These are phyloP conservation scores for Rallus limicola DNA, from an alignment of 2,113 vertebrate species.

Conservation along the genomic window DNA sequence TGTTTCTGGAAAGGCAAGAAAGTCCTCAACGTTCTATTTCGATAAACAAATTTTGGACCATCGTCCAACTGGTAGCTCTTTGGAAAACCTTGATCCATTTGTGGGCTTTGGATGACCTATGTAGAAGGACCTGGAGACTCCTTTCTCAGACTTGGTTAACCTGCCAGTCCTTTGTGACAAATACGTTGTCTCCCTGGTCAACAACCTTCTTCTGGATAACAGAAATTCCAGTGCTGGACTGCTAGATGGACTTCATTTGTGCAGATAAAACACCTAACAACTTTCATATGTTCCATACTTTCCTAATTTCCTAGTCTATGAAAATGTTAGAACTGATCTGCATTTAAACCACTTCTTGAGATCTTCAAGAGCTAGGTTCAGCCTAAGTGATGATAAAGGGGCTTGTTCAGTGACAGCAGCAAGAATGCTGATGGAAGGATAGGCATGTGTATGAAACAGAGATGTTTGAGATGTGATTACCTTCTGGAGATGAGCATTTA, in stretches of 20 bases:
- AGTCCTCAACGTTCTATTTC: background rate
- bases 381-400: background rate
- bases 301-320: background rate
- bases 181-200: background rate
- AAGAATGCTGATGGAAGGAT: background rate
- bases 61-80: background rate
- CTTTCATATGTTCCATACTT: background rate
- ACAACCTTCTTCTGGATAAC: background rate
- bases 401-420: fast-evolving
- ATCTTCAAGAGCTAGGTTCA: background rate
- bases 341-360: background rate
- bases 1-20: background rate
- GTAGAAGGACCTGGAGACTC: background rate
- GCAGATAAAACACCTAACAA: background rate
- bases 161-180: background rate
- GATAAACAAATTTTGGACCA: background rate
- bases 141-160: background rate
- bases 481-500: background rate
- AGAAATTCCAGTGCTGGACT: background rate
- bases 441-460: background rate
- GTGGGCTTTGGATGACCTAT: background rate
- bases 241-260: background rate
- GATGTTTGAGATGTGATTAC: background rate
- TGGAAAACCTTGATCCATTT: fast-evolving
- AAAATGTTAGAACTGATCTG: background rate